Percentiles rank a stretch among this genome's conserved stretches.
phyloP scores from a whole-genome alignment of 2,113 vertebrate genomes.

The Pygoscelis antarcticus region DNA sequence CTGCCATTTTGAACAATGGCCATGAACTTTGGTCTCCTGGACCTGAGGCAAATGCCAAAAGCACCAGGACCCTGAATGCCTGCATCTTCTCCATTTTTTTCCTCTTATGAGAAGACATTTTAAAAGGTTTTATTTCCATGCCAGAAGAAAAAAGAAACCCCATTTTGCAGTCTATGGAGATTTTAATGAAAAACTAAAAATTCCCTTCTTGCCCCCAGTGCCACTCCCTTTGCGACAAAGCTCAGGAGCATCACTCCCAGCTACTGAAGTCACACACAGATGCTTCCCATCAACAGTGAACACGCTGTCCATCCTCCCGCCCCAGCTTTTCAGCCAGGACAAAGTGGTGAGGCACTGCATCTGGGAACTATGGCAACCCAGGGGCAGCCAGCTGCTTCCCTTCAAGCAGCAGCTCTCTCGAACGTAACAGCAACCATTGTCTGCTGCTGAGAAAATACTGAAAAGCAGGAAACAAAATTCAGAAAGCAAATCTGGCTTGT shows the following conservation, averaged over 20 bases:
- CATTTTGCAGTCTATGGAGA: background rate
- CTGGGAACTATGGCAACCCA: background rate
- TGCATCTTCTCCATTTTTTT: background rate
- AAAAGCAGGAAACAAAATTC: background rate
- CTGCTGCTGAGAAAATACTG: background rate
- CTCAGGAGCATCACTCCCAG: background rate
- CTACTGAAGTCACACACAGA: background rate
- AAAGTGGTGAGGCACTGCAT: background rate
- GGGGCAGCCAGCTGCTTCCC: background rate
- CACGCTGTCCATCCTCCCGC: background rate
- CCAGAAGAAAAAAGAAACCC: background rate
- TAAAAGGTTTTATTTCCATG: background rate
- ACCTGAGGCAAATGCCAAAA: background rate
- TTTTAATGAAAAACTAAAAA: background rate
- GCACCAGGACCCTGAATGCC: background rate
- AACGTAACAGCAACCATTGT: background rate
- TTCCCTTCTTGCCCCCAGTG: background rate
- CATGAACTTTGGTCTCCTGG: background rate
- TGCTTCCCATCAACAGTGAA: background rate
- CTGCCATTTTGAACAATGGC: background rate
- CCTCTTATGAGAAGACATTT: background rate
- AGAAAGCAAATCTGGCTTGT: background rate
- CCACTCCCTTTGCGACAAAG: background rate
- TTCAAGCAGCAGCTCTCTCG: background rate
- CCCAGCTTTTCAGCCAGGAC: background rate